A percentile compares a stretch with the other conserved stretches of the same genome.
These are phyloP conservation scores for Andrena praecox DNA, from an alignment of 2,888 invertebrate genomes.

Conservation along the genomic window DNA sequence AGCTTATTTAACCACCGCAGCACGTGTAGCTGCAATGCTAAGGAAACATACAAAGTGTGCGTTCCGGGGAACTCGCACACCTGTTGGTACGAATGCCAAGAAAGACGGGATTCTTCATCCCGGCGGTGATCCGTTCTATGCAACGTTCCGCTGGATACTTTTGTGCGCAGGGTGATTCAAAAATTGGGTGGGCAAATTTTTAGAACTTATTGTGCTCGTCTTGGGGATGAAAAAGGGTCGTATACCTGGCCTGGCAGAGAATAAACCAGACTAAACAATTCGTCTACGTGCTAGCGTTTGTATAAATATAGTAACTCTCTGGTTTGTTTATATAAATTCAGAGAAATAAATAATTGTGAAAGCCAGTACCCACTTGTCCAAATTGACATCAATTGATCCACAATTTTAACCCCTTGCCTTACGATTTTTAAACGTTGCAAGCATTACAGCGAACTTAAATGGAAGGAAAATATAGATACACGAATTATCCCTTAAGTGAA, in stretches of 20 bases:
- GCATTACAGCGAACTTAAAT: too few relatives aligned
- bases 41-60: constrained; percentile 30
- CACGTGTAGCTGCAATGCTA: constrained; percentile 7
- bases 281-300: too few relatives aligned
- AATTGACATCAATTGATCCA: too few relatives aligned
- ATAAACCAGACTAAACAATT: not conserved
- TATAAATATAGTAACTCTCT: too few relatives aligned
- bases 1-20: constrained; percentile 27
- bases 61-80: constrained; percentile 41
- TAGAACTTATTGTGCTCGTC: not conserved
- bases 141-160: constrained; percentile 20
- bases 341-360: too few relatives aligned
- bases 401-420: too few relatives aligned
- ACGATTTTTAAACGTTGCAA: too few relatives aligned
- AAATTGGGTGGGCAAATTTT: not conserved
- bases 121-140: constrained; percentile 7
- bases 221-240: not conserved
- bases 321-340: too few relatives aligned
- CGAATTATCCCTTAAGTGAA: too few relatives aligned
- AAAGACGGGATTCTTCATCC: constrained; percentile 38
- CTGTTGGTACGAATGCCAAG: constrained; percentile 36
- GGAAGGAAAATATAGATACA: too few relatives aligned
- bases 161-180: not conserved
- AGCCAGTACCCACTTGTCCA: too few relatives aligned
- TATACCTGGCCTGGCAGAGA: not conserved